Evolutionary conservation across 2,888 invertebrate species (phyloP).

Genomic region (Melangyna quadrimaculata): DNA sequence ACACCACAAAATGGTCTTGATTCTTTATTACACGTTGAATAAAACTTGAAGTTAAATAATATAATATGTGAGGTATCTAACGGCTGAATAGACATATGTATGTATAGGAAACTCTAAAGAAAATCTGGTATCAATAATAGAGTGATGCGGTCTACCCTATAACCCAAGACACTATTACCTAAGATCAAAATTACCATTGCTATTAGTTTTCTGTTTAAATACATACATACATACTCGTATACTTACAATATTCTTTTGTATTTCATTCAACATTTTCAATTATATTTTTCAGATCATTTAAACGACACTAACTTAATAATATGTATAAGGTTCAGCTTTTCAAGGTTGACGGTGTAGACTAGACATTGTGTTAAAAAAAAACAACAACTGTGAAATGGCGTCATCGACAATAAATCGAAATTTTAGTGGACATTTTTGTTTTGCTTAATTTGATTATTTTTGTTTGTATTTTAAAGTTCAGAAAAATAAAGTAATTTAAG

Average conservation of each 20-base stretch:
- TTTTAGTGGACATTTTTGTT: slow-evolving; percentile 37
- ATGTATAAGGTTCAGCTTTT: slow-evolving; percentile 38
- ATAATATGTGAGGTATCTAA: background rate
- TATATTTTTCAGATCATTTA: slow-evolving; percentile 47
- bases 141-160: slow-evolving; percentile 20
- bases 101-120: background rate
- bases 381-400: slow-evolving; percentile 55
- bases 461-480: slow-evolving; percentile 22
- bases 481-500: background rate
- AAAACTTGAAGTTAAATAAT: background rate
- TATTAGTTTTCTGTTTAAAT: slow-evolving; percentile 37
- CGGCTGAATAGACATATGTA: slow-evolving; percentile 7
- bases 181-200: slow-evolving; percentile 4
- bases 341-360: slow-evolving; percentile 57
- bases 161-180: slow-evolving; percentile 31
- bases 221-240: too few relatives aligned
- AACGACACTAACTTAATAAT: slow-evolving; percentile 44
- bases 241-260: background rate
- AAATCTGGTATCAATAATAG: slow-evolving; percentile 11
- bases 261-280: slow-evolving; percentile 31
- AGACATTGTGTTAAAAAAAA: background rate
- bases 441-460: background rate
- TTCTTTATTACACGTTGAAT: background rate
- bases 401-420: slow-evolving; percentile 34
- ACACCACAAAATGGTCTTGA: background rate